A percentile compares a stretch with the other conserved stretches of the same genome.
Conservation (phyloP, 1,140 invertebrate genomes). For the Drosophila miranda region DNA sequence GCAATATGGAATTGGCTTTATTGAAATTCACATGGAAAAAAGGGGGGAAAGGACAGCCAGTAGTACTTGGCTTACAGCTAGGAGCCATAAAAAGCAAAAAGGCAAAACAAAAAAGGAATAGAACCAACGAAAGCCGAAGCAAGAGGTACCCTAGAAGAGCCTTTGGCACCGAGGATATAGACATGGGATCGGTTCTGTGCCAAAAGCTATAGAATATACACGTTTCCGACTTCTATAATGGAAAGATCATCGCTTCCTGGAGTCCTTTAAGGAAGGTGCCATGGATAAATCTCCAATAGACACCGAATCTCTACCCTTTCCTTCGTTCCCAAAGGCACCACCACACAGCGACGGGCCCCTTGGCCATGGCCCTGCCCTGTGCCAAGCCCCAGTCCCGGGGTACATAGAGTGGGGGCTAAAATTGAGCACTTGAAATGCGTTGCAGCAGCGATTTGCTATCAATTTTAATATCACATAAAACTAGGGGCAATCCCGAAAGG, state of each 20-base stretch:
- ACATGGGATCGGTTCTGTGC: no score
- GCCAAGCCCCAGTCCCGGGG: not conserved
- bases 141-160: no score
- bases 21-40: constrained; percentile 73
- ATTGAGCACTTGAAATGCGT: constrained; percentile 64
- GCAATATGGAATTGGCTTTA: constrained; percentile 73
- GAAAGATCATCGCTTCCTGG: no score
- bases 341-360: no score
- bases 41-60: not conserved
- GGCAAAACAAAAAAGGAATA: constrained; percentile 11
- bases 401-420: not conserved
- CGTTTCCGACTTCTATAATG: no score
- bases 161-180: no score
- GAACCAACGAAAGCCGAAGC: not conserved
- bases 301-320: no score
- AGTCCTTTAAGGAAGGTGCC: no score
- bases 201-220: no score
- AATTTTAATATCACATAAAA: constrained; percentile 81
- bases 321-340: no score
- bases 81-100: constrained; percentile 45
- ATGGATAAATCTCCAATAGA: no score
- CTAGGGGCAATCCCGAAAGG: constrained; percentile 68
- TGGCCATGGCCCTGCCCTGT: not conserved
- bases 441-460: constrained; percentile 77
- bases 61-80: constrained; percentile 43